Evolutionary conservation across 2,888 invertebrate genomes (phyloP), one percentile per base, ranked within the genome.

Genomic region (Sympetrum striolatum): DNA sequence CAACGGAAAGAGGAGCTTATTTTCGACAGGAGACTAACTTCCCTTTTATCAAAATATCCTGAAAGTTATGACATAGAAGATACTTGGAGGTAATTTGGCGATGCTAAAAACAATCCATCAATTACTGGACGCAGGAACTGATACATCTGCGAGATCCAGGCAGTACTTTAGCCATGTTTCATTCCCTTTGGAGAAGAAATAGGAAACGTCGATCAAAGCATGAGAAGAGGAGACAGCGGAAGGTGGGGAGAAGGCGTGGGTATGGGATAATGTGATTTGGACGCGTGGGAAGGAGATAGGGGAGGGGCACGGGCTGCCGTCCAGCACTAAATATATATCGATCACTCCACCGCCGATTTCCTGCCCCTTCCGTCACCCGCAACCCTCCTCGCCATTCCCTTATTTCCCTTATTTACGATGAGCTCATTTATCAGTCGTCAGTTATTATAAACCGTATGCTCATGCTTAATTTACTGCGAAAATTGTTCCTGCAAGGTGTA

Each of bases 221-320:
- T 37, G 58, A 80, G 80, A 31, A 31, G 31, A 25, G 53, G 5
- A 48, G 53, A 53, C 12, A 48, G 25, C 15, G 53, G 31, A 31
- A 25, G 48, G 48, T 25, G 53, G 48, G 58, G 48, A 18, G 35
- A 18, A 25, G 14, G 58, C 58, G 58, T 82, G 82, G 82, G 81
- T 82, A 53, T 82, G 58, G 82, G 82, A 86, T 86, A 86, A 86
- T 86, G 86, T 64, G 86, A 86, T 86, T 86, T 82, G n/a, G 86
- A 60, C n/a, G 86, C 58, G 58, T 22, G 82, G 58, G 15, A 35
- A 35, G 53, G 53, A 48, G 25, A 31, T n/a, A 35, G 14, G 31
- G 53, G 53, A 31, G 58, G 58, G 53, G 31, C 15, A 15, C 3
- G 58, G 39, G 86, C 37, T 64, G 60, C 86, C 86, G 86, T 35